Evolutionary conservation across 2,113 vertebrate species (phyloP), one percentile per base, ranked within the genome.

Genomic region (Solea senegalensis): DNA sequence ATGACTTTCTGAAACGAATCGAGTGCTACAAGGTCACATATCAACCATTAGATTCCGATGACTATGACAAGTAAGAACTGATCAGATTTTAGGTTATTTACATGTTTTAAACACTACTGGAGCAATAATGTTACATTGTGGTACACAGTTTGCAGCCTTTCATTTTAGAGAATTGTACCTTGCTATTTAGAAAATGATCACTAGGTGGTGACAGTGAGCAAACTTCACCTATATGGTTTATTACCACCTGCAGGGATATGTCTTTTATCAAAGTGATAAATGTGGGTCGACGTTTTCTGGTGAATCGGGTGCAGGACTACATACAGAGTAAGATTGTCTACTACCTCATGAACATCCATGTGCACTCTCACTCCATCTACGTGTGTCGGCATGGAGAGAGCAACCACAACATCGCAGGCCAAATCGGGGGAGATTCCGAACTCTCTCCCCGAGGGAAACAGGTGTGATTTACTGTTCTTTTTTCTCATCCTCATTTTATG

Each of bases 301-400:
- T 99, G 53, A 99, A 98, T 92, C 92, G 94, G 58, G 95, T 99
- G 39, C 97, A 97, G 74, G 97, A 99, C 91, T 99, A 99, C 90
- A 99, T 99, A 93, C 97, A 99, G 94, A 99, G 97, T 69, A 98
- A 97, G 86, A 99, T 99, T 0, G 97, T 99, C 50, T 99, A 98
- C 94, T 99, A 99, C 91, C 95, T 98, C 82, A 99, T 98, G 97
- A 99, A 99, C 90, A 98, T 99, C 85, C 96, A 97, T 0, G 96
- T 98, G 56, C 95, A 97, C 89, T 96, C 96, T 0, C 97, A 97
- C 65, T 97, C 96, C 89, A 98, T 99, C 90, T 99, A 98, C 92
- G 94, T 99, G 26, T 98, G 97, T 89, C 94, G 97, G 13, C 97
- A 99, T 0, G 97, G 97, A 3, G 97, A 99, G 93, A 98, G 96